A percentile compares a stretch with the other conserved stretches of the same genome.
Conservation (phyloP, 2,113 vertebrate genomes). For the Elanus axillaris region DNA sequence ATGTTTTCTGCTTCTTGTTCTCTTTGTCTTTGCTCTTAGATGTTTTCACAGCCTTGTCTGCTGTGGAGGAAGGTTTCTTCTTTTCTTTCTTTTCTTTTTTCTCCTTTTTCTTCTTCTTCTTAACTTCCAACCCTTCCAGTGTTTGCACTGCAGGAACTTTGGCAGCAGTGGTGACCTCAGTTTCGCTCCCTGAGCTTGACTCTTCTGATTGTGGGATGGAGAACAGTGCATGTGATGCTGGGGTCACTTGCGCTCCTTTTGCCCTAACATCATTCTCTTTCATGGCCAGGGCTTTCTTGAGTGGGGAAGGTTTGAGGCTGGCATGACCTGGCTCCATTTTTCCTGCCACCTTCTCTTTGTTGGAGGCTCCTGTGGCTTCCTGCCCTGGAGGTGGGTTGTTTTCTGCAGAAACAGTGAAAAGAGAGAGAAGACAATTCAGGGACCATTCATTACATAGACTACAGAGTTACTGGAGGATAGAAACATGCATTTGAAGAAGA, state of each 20-base stretch:
- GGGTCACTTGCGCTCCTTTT: not conserved
- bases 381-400: not conserved
- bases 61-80: not conserved
- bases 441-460: not conserved
- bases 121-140: not conserved
- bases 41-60: not conserved
- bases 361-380: not conserved
- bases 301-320: not conserved
- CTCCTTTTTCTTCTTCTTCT: slow-evolving; percentile 56
- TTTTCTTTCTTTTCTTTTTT: slow-evolving; percentile 58
- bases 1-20: slow-evolving; percentile 44
- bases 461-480: not conserved
- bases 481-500: not conserved
- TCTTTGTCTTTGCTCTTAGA: slow-evolving; percentile 59
- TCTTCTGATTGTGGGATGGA: not conserved
- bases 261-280: not conserved
- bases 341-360: not conserved
- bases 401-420: slow-evolving; percentile 1
- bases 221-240: not conserved
- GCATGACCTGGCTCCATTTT: not conserved
- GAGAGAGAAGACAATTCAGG: not conserved
- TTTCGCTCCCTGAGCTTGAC: not conserved
- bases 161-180: not conserved
- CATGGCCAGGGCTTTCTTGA: not conserved
- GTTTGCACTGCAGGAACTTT: not conserved